Percentiles rank a stretch among this genome's conserved stretches.
These are phyloP conservation scores for Sarcophaga caerulescens DNA, from an alignment of 2,888 invertebrate genomes.

Conservation along the genomic window DNA sequence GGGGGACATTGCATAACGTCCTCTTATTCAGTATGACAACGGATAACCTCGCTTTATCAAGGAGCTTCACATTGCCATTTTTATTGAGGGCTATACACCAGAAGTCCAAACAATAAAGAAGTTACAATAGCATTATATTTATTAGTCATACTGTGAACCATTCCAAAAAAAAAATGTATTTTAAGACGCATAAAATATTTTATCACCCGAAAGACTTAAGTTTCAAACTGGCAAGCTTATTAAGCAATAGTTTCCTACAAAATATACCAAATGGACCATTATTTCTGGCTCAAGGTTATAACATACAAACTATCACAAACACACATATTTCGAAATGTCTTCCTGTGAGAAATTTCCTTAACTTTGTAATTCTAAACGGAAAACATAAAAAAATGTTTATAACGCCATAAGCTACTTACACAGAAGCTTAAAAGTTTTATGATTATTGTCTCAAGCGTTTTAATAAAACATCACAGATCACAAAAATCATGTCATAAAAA, in stretches of 20 bases:
- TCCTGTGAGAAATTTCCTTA: background rate
- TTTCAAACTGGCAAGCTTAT: too few relatives aligned
- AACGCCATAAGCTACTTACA: constrained; percentile 48
- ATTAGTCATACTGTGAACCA: too few relatives aligned
- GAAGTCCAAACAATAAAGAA: too few relatives aligned
- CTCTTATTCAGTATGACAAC: too few relatives aligned
- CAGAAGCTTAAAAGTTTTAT: constrained; percentile 40
- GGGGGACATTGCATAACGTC: too few relatives aligned
- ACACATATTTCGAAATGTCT: background rate
- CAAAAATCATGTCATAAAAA: constrained; percentile 47
- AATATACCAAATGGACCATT: background rate
- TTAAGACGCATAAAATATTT: background rate
- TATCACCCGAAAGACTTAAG: background rate
- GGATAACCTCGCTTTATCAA: too few relatives aligned
- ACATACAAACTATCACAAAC: background rate
- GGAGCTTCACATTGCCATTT: too few relatives aligned
- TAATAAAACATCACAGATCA: constrained; percentile 1
- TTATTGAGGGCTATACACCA: too few relatives aligned
- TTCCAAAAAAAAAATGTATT: background rate
- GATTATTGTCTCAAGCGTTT: constrained; percentile 1
- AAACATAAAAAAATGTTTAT: background rate
- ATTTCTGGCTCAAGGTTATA: background rate
- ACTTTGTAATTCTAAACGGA: background rate
- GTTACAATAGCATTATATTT: too few relatives aligned
- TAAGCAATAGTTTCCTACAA: too few relatives aligned